Percentiles rank a stretch among this genome's conserved stretches.
Evolutionary conservation across 2,888 invertebrate species (phyloP).

Genomic region (Agrilus cyanescens): DNA sequence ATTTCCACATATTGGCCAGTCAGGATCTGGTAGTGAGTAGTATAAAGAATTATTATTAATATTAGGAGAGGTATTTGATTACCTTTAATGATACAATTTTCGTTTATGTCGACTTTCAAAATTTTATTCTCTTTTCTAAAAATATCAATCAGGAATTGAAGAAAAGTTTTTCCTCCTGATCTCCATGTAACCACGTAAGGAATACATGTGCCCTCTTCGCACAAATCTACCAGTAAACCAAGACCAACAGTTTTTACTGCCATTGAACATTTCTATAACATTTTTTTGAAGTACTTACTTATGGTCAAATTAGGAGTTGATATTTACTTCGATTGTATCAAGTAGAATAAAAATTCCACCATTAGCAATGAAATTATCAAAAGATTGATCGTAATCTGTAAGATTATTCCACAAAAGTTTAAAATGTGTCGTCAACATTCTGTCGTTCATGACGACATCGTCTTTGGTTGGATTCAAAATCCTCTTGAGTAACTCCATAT

Average conservation of each 20-base stretch:
- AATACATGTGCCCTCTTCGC: constrained; percentile 27
- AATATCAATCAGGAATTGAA: constrained; percentile 30
- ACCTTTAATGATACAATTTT: too few species aligned
- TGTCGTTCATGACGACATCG: constrained; percentile 28
- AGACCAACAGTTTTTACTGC: constrained; percentile 32
- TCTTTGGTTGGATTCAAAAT: constrained; percentile 11
- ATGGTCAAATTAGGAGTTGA: background rate
- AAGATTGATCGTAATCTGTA: constrained; percentile 19
- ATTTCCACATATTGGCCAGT: constrained; percentile 33
- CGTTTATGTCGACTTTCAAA: constrained; percentile 25
- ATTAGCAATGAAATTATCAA: constrained; percentile 28
- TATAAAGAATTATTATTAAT: too few species aligned
- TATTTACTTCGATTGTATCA: constrained; percentile 32
- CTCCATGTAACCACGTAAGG: constrained; percentile 38
- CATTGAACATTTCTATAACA: constrained; percentile 22
- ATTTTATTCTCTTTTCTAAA: constrained; percentile 35
- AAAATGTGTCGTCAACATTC: constrained; percentile 31
- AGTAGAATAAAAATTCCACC: constrained; percentile 31
- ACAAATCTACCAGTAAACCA: constrained; percentile 33
- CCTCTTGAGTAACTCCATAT: constrained; percentile 11
- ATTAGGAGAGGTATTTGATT: too few species aligned
- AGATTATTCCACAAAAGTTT: constrained; percentile 35
- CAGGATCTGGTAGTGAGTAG: constrained; percentile 22
- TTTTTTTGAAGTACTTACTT: constrained; percentile 1
- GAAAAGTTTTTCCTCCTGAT: constrained; percentile 24